These are phyloP conservation scores for Mimachlamys varia DNA, from an alignment of 2,888 invertebrate genomes.

Conservation along the genomic window DNA sequence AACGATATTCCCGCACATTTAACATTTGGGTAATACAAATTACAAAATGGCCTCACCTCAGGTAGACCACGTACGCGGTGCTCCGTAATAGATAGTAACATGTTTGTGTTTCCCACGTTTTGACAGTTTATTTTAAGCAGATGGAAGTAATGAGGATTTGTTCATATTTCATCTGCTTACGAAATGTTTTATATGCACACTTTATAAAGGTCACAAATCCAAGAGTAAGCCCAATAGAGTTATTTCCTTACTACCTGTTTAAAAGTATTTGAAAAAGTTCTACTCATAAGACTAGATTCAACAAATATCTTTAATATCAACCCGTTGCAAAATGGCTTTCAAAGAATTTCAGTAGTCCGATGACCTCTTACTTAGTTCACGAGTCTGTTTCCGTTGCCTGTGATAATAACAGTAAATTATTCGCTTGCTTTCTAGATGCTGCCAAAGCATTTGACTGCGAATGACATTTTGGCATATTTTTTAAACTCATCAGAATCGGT, in stretches of 20 bases:
- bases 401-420: not conserved
- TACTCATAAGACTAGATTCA: not conserved
- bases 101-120: too few species aligned
- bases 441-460: slow-evolving; percentile 40
- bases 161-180: not conserved
- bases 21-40: too few species aligned
- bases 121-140: too few species aligned
- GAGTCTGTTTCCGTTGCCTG: not conserved
- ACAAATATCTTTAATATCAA: not conserved
- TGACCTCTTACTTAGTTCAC: slow-evolving; percentile 6
- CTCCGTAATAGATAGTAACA: too few species aligned
- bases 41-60: too few species aligned
- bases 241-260: not conserved
- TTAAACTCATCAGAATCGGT: slow-evolving; percentile 8
- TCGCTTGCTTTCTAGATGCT: slow-evolving; percentile 34
- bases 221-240: not conserved
- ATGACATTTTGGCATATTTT: slow-evolving; percentile 37
- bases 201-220: not conserved
- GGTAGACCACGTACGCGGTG: too few species aligned
- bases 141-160: too few species aligned
- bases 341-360: not conserved
- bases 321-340: not conserved
- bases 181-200: not conserved
- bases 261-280: not conserved
- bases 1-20: too few species aligned